phyloP scores from a whole-genome alignment of 2,888 invertebrate species.

The Conops quadrifasciatus region DNA sequence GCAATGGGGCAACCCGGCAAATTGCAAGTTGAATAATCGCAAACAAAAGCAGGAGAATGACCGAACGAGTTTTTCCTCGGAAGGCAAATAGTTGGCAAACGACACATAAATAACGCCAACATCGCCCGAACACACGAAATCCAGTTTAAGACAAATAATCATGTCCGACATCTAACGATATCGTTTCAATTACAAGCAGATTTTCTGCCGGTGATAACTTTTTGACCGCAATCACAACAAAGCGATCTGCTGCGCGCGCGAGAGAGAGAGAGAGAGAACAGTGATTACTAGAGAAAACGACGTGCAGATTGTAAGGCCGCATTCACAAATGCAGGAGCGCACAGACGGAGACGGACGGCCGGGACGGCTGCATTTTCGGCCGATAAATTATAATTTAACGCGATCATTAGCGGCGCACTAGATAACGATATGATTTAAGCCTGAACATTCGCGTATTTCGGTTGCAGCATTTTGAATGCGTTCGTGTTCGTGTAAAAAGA shows the following conservation, averaged over 20 bases:
- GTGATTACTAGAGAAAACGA: no score
- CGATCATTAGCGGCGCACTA: constrained; percentile 26
- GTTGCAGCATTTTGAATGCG: constrained; percentile 11
- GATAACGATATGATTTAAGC: constrained; percentile 18
- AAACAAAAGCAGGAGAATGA: no score
- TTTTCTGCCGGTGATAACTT: constrained; percentile 29
- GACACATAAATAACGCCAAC: constrained; percentile 28
- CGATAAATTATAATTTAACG: constrained; percentile 24
- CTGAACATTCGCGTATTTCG: constrained; percentile 6
- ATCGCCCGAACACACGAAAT: constrained; percentile 21
- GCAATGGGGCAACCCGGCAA: background rate
- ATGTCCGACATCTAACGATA: constrained; percentile 17
- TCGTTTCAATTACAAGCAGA: constrained; percentile 22
- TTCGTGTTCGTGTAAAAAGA: no score
- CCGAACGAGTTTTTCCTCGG: background rate
- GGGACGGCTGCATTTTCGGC: background rate
- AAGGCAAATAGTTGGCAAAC: constrained; percentile 12
- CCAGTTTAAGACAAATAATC: constrained; percentile 26
- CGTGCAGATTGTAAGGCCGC: no score
- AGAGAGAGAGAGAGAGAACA: no score
- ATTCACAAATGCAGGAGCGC: background rate
- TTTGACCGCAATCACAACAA: background rate
- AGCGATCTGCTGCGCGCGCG: background rate
- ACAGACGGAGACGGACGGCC: background rate
- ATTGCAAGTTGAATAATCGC: constrained; percentile 14